These are phyloP conservation scores for Taeniopygia guttata DNA, from an alignment of 2,797 vertebrate species.

Conservation along the genomic window DNA sequence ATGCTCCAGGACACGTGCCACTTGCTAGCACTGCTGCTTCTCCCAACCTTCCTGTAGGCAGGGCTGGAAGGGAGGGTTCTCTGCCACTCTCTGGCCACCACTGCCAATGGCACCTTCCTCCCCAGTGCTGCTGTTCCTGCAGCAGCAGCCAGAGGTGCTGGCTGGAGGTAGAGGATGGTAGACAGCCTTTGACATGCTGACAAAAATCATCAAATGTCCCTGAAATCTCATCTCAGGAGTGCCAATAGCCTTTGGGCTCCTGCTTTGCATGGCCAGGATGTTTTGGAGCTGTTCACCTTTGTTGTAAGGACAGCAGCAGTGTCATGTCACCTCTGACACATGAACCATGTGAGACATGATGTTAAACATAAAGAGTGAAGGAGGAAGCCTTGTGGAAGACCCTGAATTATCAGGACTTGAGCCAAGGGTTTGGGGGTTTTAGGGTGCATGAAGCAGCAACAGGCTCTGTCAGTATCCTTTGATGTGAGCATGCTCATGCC, in stretches of 20 bases:
- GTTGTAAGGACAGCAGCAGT: background rate
- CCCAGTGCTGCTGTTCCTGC: background rate
- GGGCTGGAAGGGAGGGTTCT: background rate
- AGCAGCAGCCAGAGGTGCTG: background rate
- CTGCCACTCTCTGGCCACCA: background rate
- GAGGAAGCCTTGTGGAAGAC: background rate
- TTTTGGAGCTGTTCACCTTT: background rate
- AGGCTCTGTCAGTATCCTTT: background rate
- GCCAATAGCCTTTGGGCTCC: background rate
- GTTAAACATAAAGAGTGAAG: background rate
- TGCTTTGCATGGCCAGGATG: background rate
- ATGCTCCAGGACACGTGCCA: background rate
- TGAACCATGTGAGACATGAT: background rate
- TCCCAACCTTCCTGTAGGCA: background rate
- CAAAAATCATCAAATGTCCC: background rate
- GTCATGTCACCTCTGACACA: background rate
- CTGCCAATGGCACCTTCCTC: background rate
- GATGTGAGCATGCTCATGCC: rapidly evolving
- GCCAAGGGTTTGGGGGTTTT: background rate
- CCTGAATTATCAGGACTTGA: background rate
- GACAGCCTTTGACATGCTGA: background rate
- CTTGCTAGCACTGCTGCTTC: background rate
- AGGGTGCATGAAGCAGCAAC: background rate
- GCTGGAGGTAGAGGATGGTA: background rate
- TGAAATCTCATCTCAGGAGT: background rate